Conservation (phyloP, 2,113 vertebrate genomes). For the Notarius quadriscutis region DNA sequence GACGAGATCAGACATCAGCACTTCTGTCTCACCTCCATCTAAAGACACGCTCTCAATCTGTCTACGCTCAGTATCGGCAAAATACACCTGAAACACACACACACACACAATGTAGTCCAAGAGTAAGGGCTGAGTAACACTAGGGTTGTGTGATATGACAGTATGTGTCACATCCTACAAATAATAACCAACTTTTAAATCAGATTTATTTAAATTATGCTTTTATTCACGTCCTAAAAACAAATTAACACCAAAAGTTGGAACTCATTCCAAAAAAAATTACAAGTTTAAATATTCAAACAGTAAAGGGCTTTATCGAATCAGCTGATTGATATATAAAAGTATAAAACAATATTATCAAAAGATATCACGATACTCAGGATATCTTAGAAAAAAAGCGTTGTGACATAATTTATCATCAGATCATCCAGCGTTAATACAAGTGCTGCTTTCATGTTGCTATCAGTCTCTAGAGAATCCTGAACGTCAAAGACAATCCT, state of each 20-base stretch:
- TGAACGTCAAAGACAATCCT: background rate
- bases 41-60: slow-evolving; percentile 83
- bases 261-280: too few species aligned
- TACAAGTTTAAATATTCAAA: background rate
- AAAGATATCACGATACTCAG: too few species aligned
- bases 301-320: background rate
- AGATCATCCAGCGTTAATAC: too few species aligned
- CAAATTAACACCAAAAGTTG: background rate
- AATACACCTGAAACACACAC: slow-evolving; percentile 78
- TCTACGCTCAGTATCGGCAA: slow-evolving; percentile 78
- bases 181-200: too few species aligned
- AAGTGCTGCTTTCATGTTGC: too few species aligned
- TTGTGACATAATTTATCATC: too few species aligned
- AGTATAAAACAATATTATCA: background rate
- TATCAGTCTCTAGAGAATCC: too few species aligned
- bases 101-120: background rate
- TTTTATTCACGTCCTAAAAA: background rate
- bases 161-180: background rate
- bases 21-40: slow-evolving; percentile 76
- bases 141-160: background rate
- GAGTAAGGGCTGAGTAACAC: background rate
- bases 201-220: background rate
- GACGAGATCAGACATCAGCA: slow-evolving; percentile 73
- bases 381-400: too few species aligned
- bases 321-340: background rate